Evolutionary conservation across 2,888 invertebrate genomes (phyloP).

Genomic region (Lottia gigantea): DNA sequence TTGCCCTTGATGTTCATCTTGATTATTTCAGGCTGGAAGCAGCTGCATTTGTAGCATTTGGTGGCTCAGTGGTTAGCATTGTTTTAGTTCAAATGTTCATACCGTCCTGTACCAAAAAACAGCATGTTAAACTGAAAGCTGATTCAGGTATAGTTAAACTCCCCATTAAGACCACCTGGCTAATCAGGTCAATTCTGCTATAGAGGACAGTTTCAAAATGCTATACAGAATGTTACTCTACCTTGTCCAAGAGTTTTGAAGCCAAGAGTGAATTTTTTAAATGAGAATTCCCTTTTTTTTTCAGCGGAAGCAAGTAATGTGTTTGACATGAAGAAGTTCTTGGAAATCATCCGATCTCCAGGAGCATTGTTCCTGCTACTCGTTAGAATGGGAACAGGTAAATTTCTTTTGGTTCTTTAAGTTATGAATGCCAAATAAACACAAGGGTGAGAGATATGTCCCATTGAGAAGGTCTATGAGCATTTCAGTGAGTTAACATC

Average conservation of each 20-base stretch:
- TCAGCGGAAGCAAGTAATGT: constrained; percentile 28
- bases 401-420: neutral
- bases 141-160: constrained; percentile 23
- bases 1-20: too few species aligned
- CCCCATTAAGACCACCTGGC: neutral
- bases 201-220: too few species aligned
- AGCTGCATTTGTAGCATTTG: constrained; percentile 55
- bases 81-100: constrained; percentile 43
- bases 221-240: too few species aligned
- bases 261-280: too few species aligned
- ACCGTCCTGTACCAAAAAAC: constrained; percentile 50
- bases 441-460: too few species aligned
- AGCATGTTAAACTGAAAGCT: constrained; percentile 13
- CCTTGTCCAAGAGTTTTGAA: too few species aligned
- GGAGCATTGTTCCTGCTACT: constrained; percentile 51
- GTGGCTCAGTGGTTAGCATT: constrained; percentile 53
- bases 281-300: neutral
- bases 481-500: neutral
- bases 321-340: constrained; percentile 51
- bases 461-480: neutral
- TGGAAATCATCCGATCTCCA: constrained; percentile 45
- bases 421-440: neutral
- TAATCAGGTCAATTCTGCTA: too few species aligned
- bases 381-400: constrained; percentile 54
- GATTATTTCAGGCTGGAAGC: constrained; percentile 28